Evolutionary conservation across 2,888 invertebrate species (phyloP).

Genomic region (Diadromus collaris): DNA sequence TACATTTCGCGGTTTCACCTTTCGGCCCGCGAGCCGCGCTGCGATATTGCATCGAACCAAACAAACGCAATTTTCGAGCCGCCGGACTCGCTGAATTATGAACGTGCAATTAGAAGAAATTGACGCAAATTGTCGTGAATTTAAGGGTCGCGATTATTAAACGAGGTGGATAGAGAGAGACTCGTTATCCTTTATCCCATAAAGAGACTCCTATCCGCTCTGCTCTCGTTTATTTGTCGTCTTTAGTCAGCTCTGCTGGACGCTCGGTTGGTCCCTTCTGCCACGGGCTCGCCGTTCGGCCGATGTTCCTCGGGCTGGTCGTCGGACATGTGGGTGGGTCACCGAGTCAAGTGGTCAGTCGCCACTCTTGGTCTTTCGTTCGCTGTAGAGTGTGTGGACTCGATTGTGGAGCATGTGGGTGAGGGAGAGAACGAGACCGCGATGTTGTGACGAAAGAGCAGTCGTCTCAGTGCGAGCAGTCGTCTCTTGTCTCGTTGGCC

Average conservation of each 20-base stretch:
- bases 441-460: neutral
- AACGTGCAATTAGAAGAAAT: constrained; percentile 41
- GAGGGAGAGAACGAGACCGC: neutral
- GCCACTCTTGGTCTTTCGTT: constrained; percentile 59
- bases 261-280: constrained; percentile 41
- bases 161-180: neutral
- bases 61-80: constrained; percentile 12
- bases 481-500: neutral
- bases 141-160: constrained; percentile 16
- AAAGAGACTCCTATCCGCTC: neutral
- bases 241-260: neutral
- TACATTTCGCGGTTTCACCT: constrained; percentile 29
- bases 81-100: constrained; percentile 11
- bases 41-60: neutral
- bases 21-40: neutral
- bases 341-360: constrained; percentile 73
- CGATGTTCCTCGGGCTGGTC: constrained; percentile 13
- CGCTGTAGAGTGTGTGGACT: constrained; percentile 6
- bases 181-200: neutral
- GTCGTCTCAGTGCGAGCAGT: neutral
- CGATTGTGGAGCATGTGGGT: constrained; percentile 2
- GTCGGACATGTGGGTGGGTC: constrained; percentile 73
- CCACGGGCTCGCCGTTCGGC: constrained; percentile 50
- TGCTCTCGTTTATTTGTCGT: constrained; percentile 14
- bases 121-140: constrained; percentile 45